phyloP scores from a whole-genome alignment of 2,113 vertebrate genomes.

The Synchiropus splendidus region DNA sequence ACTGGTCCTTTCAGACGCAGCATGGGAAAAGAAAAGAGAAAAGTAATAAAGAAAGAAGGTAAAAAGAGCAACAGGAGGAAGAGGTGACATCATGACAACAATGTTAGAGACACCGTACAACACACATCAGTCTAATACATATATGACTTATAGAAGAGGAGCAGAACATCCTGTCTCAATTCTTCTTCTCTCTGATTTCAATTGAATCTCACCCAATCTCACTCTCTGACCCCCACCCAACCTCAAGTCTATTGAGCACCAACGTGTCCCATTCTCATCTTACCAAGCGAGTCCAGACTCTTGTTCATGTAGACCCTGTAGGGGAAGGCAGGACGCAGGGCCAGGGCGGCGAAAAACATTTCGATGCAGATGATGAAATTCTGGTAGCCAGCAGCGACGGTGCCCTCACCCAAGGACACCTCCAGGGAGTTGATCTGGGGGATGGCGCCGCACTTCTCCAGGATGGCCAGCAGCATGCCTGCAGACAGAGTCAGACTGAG shows the following conservation, averaged over 20 bases:
- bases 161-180: too few relatives aligned
- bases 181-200: too few relatives aligned
- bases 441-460: conserved; percentile 94
- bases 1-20: conserved; percentile 69
- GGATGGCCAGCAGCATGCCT: conserved; percentile 94
- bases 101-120: neutral
- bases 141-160: neutral
- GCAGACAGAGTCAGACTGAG: neutral
- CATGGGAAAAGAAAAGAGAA: conserved; percentile 31
- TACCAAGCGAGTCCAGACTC: conserved; percentile 87
- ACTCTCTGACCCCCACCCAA: too few relatives aligned
- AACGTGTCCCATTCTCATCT: too few relatives aligned
- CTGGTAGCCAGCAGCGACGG: conserved; percentile 93
- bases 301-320: conserved; percentile 89
- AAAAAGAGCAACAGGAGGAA: conserved; percentile 11
- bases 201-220: too few relatives aligned
- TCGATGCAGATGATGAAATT: conserved; percentile 97
- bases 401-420: conserved; percentile 88
- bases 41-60: conserved; percentile 12
- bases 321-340: conserved; percentile 88
- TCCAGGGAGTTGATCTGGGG: conserved; percentile 81
- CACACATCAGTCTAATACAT: neutral
- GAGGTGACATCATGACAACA: neutral
- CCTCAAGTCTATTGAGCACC: too few relatives aligned
- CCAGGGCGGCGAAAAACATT: conserved; percentile 96